Evolutionary conservation across 2,113 vertebrate species (phyloP).

Genomic region (Pongo pygmaeus): DNA sequence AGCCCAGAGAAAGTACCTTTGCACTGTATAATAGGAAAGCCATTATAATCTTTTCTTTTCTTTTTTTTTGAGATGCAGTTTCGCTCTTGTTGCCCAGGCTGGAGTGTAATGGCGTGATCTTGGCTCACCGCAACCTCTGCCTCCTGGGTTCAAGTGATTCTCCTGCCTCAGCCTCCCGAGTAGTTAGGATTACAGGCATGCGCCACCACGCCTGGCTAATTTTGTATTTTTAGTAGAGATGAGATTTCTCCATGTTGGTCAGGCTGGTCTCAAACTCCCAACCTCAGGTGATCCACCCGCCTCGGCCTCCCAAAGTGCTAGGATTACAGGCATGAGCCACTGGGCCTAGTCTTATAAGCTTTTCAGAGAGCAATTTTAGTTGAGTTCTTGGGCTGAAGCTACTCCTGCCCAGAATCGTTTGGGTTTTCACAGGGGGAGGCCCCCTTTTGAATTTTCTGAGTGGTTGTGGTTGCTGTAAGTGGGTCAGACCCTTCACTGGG

Average conservation of each 20-base stretch:
- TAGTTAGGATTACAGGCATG: background rate
- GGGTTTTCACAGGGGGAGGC: background rate
- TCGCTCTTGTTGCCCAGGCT: background rate
- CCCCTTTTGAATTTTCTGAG: background rate
- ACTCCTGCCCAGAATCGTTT: background rate
- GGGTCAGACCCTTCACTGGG: background rate
- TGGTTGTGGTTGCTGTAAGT: background rate
- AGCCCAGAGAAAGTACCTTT: background rate
- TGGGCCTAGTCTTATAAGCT: background rate
- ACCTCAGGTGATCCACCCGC: background rate
- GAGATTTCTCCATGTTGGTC: background rate
- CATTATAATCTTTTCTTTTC: background rate
- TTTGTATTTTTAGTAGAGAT: background rate
- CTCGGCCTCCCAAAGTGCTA: background rate
- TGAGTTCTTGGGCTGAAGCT: background rate
- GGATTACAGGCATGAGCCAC: background rate
- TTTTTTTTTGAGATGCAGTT: background rate
- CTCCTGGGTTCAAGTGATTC: background rate
- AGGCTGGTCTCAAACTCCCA: background rate
- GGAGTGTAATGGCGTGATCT: background rate
- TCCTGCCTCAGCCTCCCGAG: background rate
- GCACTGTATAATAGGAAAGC: background rate
- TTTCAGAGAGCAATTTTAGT: conserved; percentile 10
- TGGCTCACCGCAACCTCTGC: background rate
- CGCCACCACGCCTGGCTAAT: background rate